A percentile compares a stretch with the other conserved stretches of the same genome.
Conservation (phyloP, 2,113 vertebrate genomes). For the Aldabrachelys gigantea region DNA sequence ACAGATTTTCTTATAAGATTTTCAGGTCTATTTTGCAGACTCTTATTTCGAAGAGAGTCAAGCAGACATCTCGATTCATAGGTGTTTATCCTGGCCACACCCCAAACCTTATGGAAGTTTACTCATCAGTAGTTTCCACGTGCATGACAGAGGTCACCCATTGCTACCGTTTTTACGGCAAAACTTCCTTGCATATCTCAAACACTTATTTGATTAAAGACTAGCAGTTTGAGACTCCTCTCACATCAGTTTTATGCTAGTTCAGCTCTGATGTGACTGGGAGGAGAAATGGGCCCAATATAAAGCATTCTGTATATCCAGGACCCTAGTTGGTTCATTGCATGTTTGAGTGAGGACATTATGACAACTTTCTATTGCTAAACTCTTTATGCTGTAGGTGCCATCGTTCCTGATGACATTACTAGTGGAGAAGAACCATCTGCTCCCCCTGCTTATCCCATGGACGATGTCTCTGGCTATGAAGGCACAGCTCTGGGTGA, state of each 20-base stretch:
- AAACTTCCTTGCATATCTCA: not conserved
- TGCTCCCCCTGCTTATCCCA: slow-evolving; percentile 39
- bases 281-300: not conserved
- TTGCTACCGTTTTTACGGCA: not conserved
- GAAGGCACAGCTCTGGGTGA: slow-evolving; percentile 32
- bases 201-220: not conserved
- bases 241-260: not conserved
- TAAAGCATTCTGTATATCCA: not conserved
- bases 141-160: not conserved
- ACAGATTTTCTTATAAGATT: not conserved
- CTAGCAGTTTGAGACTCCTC: not conserved
- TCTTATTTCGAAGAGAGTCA: not conserved
- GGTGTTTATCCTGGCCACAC: not conserved
- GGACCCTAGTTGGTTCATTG: not conserved
- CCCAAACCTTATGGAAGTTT: not conserved
- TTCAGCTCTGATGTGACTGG: not conserved
- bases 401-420: not conserved
- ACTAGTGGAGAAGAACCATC: not conserved
- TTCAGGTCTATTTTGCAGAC: not conserved
- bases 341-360: not conserved
- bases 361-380: not conserved
- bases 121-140: not conserved
- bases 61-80: not conserved
- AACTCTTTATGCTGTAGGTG: not conserved
- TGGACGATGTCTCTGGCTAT: slow-evolving; percentile 46